A percentile compares a stretch with the other conserved stretches of the same genome.
Conservation (phyloP, 2,113 vertebrate species). For the Forbesichthys papilliferus region DNA sequence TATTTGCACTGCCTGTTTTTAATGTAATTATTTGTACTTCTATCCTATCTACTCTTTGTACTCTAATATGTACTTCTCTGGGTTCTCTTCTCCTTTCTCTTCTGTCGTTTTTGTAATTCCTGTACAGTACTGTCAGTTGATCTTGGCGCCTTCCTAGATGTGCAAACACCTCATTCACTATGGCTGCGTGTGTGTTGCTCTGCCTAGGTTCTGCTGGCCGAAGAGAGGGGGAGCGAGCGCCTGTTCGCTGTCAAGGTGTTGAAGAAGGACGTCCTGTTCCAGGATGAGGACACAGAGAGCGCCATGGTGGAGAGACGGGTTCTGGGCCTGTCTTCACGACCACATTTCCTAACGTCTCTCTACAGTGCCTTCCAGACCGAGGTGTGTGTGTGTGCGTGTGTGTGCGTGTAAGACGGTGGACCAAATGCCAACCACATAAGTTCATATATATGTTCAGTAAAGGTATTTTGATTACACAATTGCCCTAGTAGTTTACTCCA, state of each 20-base stretch:
- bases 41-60: too few relatives aligned
- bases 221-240: conserved; percentile 83
- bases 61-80: too few relatives aligned
- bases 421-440: conserved; percentile 30
- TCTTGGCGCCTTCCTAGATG: too few relatives aligned
- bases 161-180: too few relatives aligned
- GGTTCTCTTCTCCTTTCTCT: neutral
- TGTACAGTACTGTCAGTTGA: too few relatives aligned
- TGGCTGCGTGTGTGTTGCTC: too few relatives aligned
- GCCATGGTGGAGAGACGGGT: conserved; percentile 91
- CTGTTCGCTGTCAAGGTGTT: conserved; percentile 89
- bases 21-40: neutral
- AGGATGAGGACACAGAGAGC: conserved; percentile 91
- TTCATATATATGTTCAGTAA: conserved; percentile 47
- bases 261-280: conserved; percentile 92
- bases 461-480: conserved; percentile 34
- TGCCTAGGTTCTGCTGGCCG: conserved; percentile 86
- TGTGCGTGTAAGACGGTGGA: neutral
- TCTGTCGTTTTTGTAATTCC: neutral
- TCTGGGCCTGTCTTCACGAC: conserved; percentile 80
- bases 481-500: conserved; percentile 41
- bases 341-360: conserved; percentile 89
- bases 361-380: conserved; percentile 90
- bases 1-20: conserved; percentile 1
- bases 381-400: conserved; percentile 59